A percentile compares a stretch with the other conserved stretches of the same genome.
Conservation (phyloP, 2,888 invertebrate species). For the Gibbula magus region DNA sequence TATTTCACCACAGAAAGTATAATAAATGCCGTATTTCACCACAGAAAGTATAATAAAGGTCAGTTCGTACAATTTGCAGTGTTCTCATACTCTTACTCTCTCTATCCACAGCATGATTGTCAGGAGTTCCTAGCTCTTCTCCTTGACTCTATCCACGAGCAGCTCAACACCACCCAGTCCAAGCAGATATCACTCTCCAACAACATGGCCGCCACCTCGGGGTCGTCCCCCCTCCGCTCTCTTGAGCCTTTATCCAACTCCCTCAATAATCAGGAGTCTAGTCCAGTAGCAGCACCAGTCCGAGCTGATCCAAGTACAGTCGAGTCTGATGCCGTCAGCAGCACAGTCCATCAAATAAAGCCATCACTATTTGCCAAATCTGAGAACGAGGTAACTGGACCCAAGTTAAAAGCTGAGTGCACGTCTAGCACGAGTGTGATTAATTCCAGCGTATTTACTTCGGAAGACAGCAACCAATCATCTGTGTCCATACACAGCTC, state of each 20-base stretch:
- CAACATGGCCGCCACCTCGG: neutral
- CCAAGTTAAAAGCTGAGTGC: neutral
- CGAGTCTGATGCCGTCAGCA: conserved; percentile 22
- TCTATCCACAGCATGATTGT: conserved; percentile 80
- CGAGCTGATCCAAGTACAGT: neutral
- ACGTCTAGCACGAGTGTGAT: conserved; percentile 14
- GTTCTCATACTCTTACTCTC: neutral
- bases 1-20: too few relatives aligned
- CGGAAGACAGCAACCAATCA: conserved; percentile 70
- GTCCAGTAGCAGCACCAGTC: neutral
- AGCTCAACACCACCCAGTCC: conserved; percentile 72
- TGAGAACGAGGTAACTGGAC: neutral
- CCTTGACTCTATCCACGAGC: conserved; percentile 81
- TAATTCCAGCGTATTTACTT: conserved; percentile 33
- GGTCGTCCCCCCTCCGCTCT: neutral
- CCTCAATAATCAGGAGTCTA: conserved; percentile 24
- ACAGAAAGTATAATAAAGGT: too few relatives aligned
- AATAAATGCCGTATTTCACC: too few relatives aligned
- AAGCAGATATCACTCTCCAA: conserved; percentile 5
- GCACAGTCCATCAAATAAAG: conserved; percentile 28
- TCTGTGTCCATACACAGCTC: conserved; percentile 58
- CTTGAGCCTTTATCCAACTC: conserved; percentile 12
- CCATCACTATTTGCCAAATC: neutral
- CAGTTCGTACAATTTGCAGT: neutral
- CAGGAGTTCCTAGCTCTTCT: conserved; percentile 82